Percentiles rank a stretch among this genome's conserved stretches.
Evolutionary conservation across 2,888 invertebrate genomes (phyloP).

Genomic region (Emmelina monodactyla): DNA sequence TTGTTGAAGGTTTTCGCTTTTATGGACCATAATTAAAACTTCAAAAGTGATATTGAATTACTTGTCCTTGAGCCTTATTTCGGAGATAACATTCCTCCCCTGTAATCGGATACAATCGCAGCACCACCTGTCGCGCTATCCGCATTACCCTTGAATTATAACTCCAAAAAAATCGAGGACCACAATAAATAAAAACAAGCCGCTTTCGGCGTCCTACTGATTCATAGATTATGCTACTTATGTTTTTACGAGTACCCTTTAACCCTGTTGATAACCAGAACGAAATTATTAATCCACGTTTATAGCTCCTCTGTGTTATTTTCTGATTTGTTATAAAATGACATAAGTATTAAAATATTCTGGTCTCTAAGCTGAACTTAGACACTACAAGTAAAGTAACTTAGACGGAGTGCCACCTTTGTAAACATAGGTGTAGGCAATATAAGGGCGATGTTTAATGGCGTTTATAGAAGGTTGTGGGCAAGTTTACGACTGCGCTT

Average conservation of each 20-base stretch:
- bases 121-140: slow-evolving; percentile 32
- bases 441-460: too few species aligned
- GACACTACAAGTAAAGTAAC: too few species aligned
- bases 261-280: background rate
- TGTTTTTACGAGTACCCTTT: background rate
- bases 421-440: too few species aligned
- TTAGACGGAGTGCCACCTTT: too few species aligned
- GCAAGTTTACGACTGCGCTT: too few species aligned
- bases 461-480: too few species aligned
- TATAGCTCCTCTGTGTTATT: too few species aligned
- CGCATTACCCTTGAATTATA: slow-evolving; percentile 36
- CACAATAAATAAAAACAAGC: slow-evolving; percentile 34
- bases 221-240: slow-evolving; percentile 4
- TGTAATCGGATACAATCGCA: slow-evolving; percentile 40
- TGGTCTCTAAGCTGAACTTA: too few species aligned
- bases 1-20: background rate
- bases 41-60: background rate
- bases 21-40: too few species aligned
- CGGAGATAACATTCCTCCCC: slow-evolving; percentile 13
- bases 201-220: slow-evolving; percentile 28
- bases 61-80: background rate
- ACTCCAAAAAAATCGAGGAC: slow-evolving; percentile 31
- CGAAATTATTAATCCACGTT: too few species aligned
- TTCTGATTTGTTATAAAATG: too few species aligned
- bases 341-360: too few species aligned